phyloP scores from a whole-genome alignment of 2,888 invertebrate species.

The Drosophila demipolita region DNA sequence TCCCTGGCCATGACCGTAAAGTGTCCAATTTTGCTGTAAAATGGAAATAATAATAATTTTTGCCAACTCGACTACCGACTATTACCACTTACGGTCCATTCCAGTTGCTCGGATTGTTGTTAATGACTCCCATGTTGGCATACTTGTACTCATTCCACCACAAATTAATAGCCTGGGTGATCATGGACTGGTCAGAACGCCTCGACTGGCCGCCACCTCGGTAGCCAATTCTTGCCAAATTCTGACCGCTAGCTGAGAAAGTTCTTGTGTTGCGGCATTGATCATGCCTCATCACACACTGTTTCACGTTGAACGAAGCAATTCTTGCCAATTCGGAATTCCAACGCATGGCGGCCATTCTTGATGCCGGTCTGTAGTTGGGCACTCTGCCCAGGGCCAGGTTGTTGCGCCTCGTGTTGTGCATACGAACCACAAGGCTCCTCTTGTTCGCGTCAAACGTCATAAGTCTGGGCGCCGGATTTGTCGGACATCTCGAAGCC shows the following conservation, averaged over 20 bases:
- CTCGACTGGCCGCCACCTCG: neutral
- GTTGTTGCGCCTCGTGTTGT: slow-evolving; percentile 45
- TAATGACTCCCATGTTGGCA: slow-evolving; percentile 46
- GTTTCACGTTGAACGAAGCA: slow-evolving; percentile 50
- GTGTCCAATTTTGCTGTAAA: slow-evolving; percentile 46
- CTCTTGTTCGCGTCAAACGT: neutral
- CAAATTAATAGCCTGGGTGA: slow-evolving; percentile 9
- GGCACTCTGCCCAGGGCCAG: slow-evolving; percentile 38
- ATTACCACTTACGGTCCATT: slow-evolving; percentile 41
- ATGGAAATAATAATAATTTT: too few species aligned
- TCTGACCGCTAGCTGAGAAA: slow-evolving; percentile 52
- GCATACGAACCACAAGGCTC: slow-evolving; percentile 18
- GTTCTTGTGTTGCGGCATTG: slow-evolving; percentile 50
- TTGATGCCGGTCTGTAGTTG: slow-evolving; percentile 27
- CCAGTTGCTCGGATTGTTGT: slow-evolving; percentile 32
- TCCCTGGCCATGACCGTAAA: slow-evolving; percentile 58
- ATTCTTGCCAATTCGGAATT: slow-evolving; percentile 47
- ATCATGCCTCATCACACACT: slow-evolving; percentile 52
- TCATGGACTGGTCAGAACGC: neutral
- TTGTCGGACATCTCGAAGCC: slow-evolving; percentile 39
- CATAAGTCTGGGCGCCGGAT: slow-evolving; percentile 31
- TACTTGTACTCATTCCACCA: slow-evolving; percentile 63
- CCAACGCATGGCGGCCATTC: slow-evolving; percentile 64
- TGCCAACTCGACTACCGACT: neutral
- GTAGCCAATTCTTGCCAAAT: slow-evolving; percentile 32